Conservation (phyloP, 2,888 invertebrate genomes). For the Melikaiella ostensackeni region DNA sequence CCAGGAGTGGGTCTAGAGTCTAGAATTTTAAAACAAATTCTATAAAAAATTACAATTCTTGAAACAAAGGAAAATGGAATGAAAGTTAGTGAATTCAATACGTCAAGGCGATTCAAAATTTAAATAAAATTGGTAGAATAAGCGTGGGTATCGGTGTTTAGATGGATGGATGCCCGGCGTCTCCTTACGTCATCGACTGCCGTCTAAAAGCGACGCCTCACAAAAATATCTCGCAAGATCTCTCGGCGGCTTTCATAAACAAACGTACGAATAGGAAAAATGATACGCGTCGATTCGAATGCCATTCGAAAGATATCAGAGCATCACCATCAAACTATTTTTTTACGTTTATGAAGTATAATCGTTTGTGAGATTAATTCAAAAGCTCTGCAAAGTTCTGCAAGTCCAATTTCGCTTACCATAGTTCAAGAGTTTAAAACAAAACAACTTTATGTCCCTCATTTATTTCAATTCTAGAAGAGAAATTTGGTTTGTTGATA, state of each 20-base stretch:
- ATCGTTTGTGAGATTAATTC: neutral
- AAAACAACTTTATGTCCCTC: neutral
- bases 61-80: neutral
- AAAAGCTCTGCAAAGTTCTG: neutral
- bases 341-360: neutral
- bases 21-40: too few relatives aligned
- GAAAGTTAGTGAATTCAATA: neutral
- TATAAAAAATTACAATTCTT: neutral
- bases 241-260: conserved; percentile 51
- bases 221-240: conserved; percentile 63
- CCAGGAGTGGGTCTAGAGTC: too few relatives aligned
- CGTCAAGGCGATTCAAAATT: neutral
- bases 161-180: conserved; percentile 46
- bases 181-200: conserved; percentile 30
- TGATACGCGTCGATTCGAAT: conserved; percentile 30
- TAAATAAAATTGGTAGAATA: conserved; percentile 16
- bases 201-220: conserved; percentile 65
- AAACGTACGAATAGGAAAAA: conserved; percentile 46
- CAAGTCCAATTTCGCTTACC: neutral
- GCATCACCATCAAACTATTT: neutral
- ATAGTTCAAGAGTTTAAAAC: neutral
- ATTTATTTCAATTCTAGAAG: neutral
- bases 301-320: conserved; percentile 1
- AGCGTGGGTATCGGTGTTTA: conserved; percentile 25
- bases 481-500: neutral